Evolutionary conservation across 2,113 vertebrate genomes (phyloP).

Genomic region (Ovibos moschatus): DNA sequence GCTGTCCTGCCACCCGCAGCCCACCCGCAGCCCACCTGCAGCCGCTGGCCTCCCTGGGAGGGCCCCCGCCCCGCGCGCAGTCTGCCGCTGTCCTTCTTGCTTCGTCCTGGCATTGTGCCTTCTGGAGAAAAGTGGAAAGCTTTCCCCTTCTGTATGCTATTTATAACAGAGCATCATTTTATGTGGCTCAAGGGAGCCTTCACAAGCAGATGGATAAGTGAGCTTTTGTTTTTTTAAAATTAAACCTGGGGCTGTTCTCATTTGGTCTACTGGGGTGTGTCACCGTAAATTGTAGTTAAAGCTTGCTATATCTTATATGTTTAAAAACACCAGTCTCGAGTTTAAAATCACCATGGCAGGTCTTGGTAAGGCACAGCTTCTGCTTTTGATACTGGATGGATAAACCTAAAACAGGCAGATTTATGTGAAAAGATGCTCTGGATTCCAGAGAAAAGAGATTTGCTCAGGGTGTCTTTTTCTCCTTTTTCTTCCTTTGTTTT

Average conservation of each 20-base stretch:
- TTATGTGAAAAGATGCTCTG: not conserved
- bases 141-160: not conserved
- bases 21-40: not conserved
- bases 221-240: not conserved
- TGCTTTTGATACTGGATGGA: slow-evolving; percentile 23
- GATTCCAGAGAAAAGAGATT: slow-evolving; percentile 25
- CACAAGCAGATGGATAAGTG: not conserved
- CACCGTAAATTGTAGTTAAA: not conserved
- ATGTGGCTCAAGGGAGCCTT: not conserved
- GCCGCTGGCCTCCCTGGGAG: not conserved
- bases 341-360: slow-evolving; percentile 10
- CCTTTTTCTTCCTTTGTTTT: not conserved
- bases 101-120: slow-evolving; percentile 3
- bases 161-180: slow-evolving; percentile 27
- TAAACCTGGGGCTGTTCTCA: not conserved
- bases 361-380: not conserved
- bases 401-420: not conserved
- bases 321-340: not conserved
- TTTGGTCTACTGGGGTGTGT: not conserved
- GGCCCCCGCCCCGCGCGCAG: not conserved
- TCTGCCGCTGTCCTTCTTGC: not conserved
- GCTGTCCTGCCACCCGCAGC: rapidly evolving
- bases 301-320: not conserved
- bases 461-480: not conserved
- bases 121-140: not conserved